Evolutionary conservation across 64 coral and sea anemone genomes (phyloP).

Genomic region (Pocillopora verrucosa): DNA sequence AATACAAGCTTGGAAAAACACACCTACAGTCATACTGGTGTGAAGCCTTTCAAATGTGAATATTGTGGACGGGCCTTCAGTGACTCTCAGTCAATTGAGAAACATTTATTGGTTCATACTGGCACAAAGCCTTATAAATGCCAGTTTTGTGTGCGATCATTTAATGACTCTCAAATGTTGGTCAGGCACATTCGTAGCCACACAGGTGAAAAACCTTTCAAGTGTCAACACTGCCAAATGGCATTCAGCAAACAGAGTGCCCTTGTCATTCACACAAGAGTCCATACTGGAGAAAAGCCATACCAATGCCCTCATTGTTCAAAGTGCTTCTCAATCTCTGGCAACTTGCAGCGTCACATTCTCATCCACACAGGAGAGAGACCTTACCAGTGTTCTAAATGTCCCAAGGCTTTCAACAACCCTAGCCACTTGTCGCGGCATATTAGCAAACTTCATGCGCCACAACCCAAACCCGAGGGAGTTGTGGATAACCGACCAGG

Average conservation of each 20-base stretch:
- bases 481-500: neutral
- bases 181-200: constrained; percentile 91
- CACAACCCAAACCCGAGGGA: constrained; percentile 42
- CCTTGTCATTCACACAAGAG: constrained; percentile 94
- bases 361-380: constrained; percentile 96
- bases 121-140: constrained; percentile 93
- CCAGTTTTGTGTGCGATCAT: constrained; percentile 91
- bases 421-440: constrained; percentile 97
- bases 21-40: constrained; percentile 83
- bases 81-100: constrained; percentile 93
- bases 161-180: constrained; percentile 94
- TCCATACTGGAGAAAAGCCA: constrained; percentile 96
- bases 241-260: constrained; percentile 99
- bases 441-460: constrained; percentile 91
- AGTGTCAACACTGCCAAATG: constrained; percentile 88
- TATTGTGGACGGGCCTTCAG: constrained; percentile 93
- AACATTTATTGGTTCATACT: constrained; percentile 89
- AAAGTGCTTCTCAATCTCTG: constrained; percentile 97
- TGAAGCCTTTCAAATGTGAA: constrained; percentile 95
- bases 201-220: constrained; percentile 94
- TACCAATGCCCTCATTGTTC: constrained; percentile 89
- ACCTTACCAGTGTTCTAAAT: constrained; percentile 90
- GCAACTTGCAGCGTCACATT: constrained; percentile 92
- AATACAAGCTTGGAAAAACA: constrained; percentile 86
- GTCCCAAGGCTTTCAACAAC: constrained; percentile 96